Evolutionary conservation across 2,113 vertebrate genomes (phyloP), one percentile per base, ranked within the genome.

Genomic region (Myiozetetes cayanensis): DNA sequence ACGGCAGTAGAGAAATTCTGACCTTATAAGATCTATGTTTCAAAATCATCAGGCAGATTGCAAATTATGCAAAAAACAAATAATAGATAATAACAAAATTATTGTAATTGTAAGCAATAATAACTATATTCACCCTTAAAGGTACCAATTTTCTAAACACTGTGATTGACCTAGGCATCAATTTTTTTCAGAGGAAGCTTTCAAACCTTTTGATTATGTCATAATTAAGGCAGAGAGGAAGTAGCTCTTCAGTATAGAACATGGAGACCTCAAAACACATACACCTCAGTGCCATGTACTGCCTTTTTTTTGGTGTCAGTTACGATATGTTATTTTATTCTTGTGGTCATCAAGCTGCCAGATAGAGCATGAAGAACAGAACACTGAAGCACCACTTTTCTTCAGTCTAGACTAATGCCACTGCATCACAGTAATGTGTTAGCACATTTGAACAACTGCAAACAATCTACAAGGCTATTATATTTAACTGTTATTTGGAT

Each of bases 401-500:
- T 83, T 37, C 37, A 35, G 27, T 52, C 41, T 68, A 86, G 56
- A 83, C 88, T 93, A 88, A 87, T 71, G 61, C 58, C 70, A 61
- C 72, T 50, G 68, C 85, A 61, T 67, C 78, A 46, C 41, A 68
- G 65, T 41, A 84, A 65, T 52, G 46, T 55, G 92, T 80, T 92
- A 90, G 75, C 79, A 86, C 80, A 78, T 93, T 80, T 86, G 63
- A 96, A 80, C 47, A 94, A 95, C 78, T 81, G 68, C 89, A 95
- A 91, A 93, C 78, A 82, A 82, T 74, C 93, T 94, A 94, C 72
- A 67, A 47, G 66, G 85, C 88, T 76, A 90, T 94, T 96, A 91
- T 50, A 95, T 93, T 93, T 91, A 96, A 90, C 95, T 96, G 86
- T 12, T 85, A 59, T 93, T 96, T 92, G 92, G 94, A 70, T 65